Evolutionary conservation across 2,113 vertebrate genomes (phyloP).

Genomic region (Notechis scutatus): DNA sequence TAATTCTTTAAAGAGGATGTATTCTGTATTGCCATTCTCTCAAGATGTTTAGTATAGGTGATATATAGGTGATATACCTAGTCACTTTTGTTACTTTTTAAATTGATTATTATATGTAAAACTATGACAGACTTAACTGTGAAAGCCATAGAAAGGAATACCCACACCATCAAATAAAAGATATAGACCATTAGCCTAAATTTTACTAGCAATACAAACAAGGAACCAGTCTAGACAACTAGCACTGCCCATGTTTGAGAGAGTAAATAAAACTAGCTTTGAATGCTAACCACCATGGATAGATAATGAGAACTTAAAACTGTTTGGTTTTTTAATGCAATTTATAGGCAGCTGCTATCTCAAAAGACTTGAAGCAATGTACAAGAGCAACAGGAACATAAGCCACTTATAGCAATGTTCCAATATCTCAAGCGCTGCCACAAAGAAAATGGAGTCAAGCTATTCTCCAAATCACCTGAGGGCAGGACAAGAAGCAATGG

Average conservation of each 20-base stretch:
- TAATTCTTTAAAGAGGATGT: background rate
- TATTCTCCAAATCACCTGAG: too few relatives aligned
- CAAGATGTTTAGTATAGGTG: background rate
- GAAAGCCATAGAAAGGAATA: background rate
- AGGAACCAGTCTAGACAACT: conserved; percentile 55
- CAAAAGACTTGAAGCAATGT: background rate
- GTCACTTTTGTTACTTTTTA: background rate
- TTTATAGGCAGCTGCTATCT: background rate
- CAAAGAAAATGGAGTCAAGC: too few relatives aligned
- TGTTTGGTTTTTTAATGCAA: background rate
- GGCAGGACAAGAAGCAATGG: too few relatives aligned
- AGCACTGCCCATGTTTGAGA: conserved; percentile 46
- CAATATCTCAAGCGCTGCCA: too few relatives aligned
- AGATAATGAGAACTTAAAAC: conserved; percentile 58
- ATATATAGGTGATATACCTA: background rate
- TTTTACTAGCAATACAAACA: conserved; percentile 61
- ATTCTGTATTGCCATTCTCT: background rate
- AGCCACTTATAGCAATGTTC: background rate
- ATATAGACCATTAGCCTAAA: conserved; percentile 56
- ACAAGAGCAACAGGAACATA: background rate
- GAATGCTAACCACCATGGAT: conserved; percentile 32
- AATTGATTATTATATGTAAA: background rate
- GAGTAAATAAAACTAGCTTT: conserved; percentile 49
- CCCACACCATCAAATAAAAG: conserved; percentile 26
- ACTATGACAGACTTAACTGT: too few relatives aligned